Percentiles rank a stretch among this genome's conserved stretches.
Evolutionary conservation across 2,888 invertebrate species (phyloP).

Genomic region (Nomada flava): DNA sequence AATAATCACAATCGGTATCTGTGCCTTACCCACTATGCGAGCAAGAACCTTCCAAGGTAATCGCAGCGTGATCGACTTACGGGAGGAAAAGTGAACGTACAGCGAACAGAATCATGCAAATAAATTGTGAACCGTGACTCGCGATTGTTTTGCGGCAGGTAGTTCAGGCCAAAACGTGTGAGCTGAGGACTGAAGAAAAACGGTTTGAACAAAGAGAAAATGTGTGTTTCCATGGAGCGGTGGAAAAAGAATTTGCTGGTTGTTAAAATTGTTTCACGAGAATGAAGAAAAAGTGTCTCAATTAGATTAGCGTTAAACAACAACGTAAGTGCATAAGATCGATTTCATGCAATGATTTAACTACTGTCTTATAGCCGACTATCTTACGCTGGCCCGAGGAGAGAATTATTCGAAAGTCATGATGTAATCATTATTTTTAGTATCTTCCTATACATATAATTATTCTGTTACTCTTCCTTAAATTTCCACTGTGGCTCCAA

Average conservation of each 20-base stretch:
- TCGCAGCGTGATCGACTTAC: conserved; percentile 43
- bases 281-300: conserved; percentile 19
- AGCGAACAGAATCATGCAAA: conserved; percentile 56
- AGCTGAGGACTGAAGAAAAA: conserved; percentile 1
- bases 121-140: conserved; percentile 37
- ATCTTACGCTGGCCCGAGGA: background rate
- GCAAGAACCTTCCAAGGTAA: conserved; percentile 59
- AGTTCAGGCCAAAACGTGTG: conserved; percentile 4
- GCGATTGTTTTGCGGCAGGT: conserved; percentile 42
- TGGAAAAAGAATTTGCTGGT: conserved; percentile 2
- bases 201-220: conserved; percentile 37
- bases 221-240: conserved; percentile 14
- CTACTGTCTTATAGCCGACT: background rate
- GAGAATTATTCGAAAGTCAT: too few relatives aligned
- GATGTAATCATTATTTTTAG: too few relatives aligned
- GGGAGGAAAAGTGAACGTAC: conserved; percentile 55
- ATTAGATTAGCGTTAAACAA: conserved; percentile 36
- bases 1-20: conserved; percentile 32
- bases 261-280: conserved; percentile 14
- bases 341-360: conserved; percentile 10
- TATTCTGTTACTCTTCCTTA: too few relatives aligned
- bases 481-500: too few relatives aligned
- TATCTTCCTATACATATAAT: too few relatives aligned
- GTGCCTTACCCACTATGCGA: conserved; percentile 3
- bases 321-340: background rate